Percentiles rank a stretch among this genome's conserved stretches.
Evolutionary conservation across 2,113 vertebrate species (phyloP).

Genomic region (Centropristis striata): DNA sequence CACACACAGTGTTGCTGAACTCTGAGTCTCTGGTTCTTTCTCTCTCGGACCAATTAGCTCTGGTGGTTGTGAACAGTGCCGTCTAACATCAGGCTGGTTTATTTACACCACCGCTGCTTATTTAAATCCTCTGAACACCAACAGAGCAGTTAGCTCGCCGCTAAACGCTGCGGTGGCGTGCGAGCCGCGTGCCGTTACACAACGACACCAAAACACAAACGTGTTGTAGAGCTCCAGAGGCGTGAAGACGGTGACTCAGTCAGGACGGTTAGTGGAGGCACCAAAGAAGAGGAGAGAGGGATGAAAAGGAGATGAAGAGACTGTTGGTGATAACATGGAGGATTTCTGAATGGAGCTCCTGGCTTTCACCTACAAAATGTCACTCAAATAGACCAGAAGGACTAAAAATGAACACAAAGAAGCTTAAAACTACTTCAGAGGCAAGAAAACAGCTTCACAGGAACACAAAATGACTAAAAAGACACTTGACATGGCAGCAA

Average conservation of each 20-base stretch:
- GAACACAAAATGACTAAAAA: too few relatives aligned
- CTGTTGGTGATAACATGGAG: too few relatives aligned
- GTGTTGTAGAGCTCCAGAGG: slow-evolving; percentile 47
- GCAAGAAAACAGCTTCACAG: too few relatives aligned
- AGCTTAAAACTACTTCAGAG: too few relatives aligned
- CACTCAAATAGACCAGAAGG: too few relatives aligned
- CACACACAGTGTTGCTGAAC: too few relatives aligned
- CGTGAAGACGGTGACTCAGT: slow-evolving; percentile 61
- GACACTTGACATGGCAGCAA: too few relatives aligned
- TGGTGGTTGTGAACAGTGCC: slow-evolving; percentile 71
- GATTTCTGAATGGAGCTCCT: too few relatives aligned
- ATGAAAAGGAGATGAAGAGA: too few relatives aligned
- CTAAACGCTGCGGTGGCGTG: slow-evolving; percentile 48
- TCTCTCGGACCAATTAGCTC: slow-evolving; percentile 75
- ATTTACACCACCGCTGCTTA: slow-evolving; percentile 85
- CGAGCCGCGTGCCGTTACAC: slow-evolving; percentile 23
- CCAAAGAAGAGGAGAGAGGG: background rate
- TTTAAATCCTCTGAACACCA: slow-evolving; percentile 86
- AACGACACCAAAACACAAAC: slow-evolving; percentile 36
- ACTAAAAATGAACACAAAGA: too few relatives aligned
- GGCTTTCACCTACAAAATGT: too few relatives aligned
- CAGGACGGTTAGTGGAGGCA: slow-evolving; percentile 41
- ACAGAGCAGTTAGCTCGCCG: slow-evolving; percentile 74
- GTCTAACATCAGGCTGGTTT: slow-evolving; percentile 80
- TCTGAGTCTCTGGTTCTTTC: slow-evolving; percentile 65